Base-by-base conservation (phyloP, 1,140 invertebrate genomes). In the Coenobita brevimanus region DNA sequence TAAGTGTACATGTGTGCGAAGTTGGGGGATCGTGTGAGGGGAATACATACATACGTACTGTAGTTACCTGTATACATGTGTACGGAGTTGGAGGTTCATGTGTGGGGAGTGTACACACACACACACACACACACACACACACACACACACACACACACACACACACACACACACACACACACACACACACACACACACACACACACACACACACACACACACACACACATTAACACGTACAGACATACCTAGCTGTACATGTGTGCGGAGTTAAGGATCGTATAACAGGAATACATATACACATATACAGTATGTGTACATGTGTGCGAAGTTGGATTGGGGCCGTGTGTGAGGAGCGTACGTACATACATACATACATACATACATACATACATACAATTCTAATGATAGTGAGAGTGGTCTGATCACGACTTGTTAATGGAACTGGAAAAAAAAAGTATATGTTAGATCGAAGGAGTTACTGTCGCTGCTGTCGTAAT, bases 1-100 rank as follows among this genome's bases (percentile, higher is more conserved):
- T 41, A 71, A 64, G 80, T 82, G 79, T 82, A 82, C 80, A 69
- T 41, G 62, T 82, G 80, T 82, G 80, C 80, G 67, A 41, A n/a
- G 36, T 60, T 67, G 79, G 60, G 41, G 64, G 27, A n/a, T 30
- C 38, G 67, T 15, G 57, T 21, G 54, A n/a, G n/a, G n/a, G n/a
- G n/a, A n/a, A n/a, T n/a, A n/a, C n/a, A n/a, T n/a, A n/a, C n/a
- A n/a, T n/a, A n/a, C n/a, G n/a, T n/a, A n/a, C n/a, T n/a, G n/a
- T n/a, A n/a, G n/a, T n/a, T n/a, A n/a, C n/a, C n/a, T n/a, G n/a
- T n/a, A n/a, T n/a, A n/a, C n/a, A n/a, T n/a, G n/a, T n/a, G n/a
- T n/a, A n/a, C n/a, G n/a, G n/a, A n/a, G n/a, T n/a, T n/a, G n/a
- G n/a, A n/a, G n/a, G n/a, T n/a, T n/a, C n/a, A n/a, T n/a, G n/a